Evolutionary conservation across 2,888 invertebrate genomes (phyloP).

Genomic region (Xestia rhomboidea): DNA sequence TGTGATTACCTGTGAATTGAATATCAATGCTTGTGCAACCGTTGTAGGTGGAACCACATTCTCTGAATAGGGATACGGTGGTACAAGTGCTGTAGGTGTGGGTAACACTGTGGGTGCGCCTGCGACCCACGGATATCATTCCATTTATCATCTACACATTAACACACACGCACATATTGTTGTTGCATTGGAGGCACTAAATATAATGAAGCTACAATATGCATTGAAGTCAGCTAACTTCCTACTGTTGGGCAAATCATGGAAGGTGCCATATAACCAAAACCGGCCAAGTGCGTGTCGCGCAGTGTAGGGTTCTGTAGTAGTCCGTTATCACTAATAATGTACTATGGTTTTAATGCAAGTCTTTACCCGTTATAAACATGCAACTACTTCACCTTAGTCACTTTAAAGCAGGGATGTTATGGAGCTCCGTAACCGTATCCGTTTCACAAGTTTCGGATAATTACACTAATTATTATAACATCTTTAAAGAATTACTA

Average conservation of each 20-base stretch:
- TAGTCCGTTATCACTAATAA: no score
- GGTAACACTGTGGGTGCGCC: conserved; percentile 81
- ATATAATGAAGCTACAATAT: conserved; percentile 40
- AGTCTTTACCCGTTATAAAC: no score
- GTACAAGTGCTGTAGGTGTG: conserved; percentile 73
- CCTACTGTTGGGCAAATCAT: background rate
- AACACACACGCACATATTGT: conserved; percentile 64
- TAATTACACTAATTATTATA: no score
- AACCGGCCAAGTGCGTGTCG: no score
- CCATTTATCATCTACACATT: conserved; percentile 70
- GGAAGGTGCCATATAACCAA: background rate
- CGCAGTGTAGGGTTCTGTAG: no score
- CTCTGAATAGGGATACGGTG: conserved; percentile 77
- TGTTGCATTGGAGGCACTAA: conserved; percentile 45
- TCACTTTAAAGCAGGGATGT: no score
- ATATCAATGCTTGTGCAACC: conserved; percentile 79
- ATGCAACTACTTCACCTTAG: no score
- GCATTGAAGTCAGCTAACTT: conserved; percentile 23
- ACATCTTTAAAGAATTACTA: no score
- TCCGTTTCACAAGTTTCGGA: no score
- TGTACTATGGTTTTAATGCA: no score
- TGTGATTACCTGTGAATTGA: conserved; percentile 76
- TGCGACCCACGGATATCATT: conserved; percentile 71
- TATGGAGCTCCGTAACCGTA: no score
- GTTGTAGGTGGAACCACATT: conserved; percentile 82